Base-by-base conservation (phyloP, 2,113 vertebrate species). In the Oryzias woworae region DNA sequence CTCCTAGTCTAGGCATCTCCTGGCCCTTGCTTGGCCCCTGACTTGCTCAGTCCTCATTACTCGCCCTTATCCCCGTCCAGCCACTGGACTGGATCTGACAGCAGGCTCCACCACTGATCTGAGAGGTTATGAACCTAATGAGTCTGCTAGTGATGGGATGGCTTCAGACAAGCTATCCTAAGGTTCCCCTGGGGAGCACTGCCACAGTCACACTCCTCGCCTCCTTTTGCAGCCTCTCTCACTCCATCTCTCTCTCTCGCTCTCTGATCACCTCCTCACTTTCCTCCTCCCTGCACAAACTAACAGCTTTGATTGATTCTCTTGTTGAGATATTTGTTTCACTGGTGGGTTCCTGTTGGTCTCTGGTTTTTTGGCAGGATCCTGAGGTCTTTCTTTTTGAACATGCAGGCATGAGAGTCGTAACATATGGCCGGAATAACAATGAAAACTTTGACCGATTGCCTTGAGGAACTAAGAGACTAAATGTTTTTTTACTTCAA, bases 61-160 rank as follows among this genome's bases (percentile, higher is more conserved):
- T 85, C 82, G 66, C 81, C 88, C 91, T 91, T 88, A 89, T 93
- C 90, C 90, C 81, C 73, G 88, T 76, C 80, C 80, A 88, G 83
- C 75, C 80, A 56, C 80, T 86, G 71, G 77, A 91, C 84, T 83
- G 75, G 77, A 82, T 49, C 80, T 91, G 92, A 92, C 91, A 91
- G 88, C 73, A 64, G 73, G 86, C 90, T 78, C 86, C 80, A 56
- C 83, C 82, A 81, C 75, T 79, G 81, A 85, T 89, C 89, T 85
- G 77, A 88, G 83, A 87, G 90, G 90, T 89, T 92, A 92, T 92
- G 90, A 87, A 92, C 88, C 91, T 92, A 93, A 92, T 93, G 91
- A 93, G 88, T 76, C 78, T 69, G 71, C 80, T 84, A 83, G 73
- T 92, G 92, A 92, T 73, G 81, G 71, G 78, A 92, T 91, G 85